Percentiles rank a stretch among this genome's conserved stretches.
phyloP scores from a whole-genome alignment of 2,113 vertebrate species.

The Cygnus buccinator region DNA sequence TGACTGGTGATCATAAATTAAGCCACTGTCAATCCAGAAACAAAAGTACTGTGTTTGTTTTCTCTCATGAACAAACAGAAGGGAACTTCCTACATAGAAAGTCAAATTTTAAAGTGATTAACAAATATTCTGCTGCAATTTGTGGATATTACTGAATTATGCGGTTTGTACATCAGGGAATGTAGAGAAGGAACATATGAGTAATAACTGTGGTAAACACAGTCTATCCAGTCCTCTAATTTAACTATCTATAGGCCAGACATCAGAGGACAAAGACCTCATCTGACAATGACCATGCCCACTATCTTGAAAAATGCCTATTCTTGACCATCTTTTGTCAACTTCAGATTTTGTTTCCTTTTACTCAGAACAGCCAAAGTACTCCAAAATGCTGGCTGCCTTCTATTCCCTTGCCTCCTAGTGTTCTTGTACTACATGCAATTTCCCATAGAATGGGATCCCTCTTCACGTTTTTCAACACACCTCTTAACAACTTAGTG shows the following conservation, averaged over 20 bases:
- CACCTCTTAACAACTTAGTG: background rate
- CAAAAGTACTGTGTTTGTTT: background rate
- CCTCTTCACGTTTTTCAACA: background rate
- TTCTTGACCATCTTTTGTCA: background rate
- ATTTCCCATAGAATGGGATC: background rate
- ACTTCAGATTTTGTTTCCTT: background rate
- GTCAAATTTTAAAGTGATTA: background rate
- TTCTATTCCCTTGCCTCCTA: background rate
- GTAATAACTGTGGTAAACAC: background rate
- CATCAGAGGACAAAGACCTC: background rate
- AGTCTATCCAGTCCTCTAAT: background rate
- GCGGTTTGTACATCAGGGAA: background rate
- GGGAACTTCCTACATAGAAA: background rate
- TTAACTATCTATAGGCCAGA: background rate
- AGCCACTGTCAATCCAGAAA: background rate
- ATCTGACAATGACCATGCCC: background rate
- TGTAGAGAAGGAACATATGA: background rate
- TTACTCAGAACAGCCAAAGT: background rate
- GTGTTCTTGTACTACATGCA: background rate
- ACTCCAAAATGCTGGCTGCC: background rate
- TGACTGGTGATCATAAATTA: background rate
- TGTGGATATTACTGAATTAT: background rate
- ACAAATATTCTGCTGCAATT: background rate
- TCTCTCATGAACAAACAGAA: background rate
- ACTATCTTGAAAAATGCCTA: background rate